These are phyloP conservation scores for Meteorus colon DNA, from an alignment of 2,888 invertebrate species.

Conservation along the genomic window DNA sequence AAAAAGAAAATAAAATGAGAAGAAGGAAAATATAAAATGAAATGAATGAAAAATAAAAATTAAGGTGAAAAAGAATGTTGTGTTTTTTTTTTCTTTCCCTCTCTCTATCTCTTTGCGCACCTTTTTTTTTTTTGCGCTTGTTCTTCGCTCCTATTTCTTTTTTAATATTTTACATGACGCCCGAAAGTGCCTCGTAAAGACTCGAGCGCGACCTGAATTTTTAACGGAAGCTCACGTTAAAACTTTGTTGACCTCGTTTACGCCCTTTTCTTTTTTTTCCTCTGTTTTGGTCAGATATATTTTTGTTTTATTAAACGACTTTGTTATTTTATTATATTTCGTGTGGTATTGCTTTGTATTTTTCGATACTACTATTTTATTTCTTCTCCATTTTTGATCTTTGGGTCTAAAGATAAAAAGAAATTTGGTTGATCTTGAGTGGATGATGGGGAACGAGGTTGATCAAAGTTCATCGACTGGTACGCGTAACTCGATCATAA, in stretches of 20 bases:
- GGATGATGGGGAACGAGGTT: neutral
- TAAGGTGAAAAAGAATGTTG: neutral
- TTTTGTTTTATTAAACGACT: slow-evolving; percentile 5
- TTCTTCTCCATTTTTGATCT: too few relatives aligned
- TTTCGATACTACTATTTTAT: neutral
- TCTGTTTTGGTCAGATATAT: neutral
- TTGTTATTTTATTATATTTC: slow-evolving; percentile 11
- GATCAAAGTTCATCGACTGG: neutral
- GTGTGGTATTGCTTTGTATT: neutral
- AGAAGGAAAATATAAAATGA: neutral
- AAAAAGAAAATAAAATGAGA: too few relatives aligned
- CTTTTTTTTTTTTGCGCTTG: slow-evolving; percentile 16
- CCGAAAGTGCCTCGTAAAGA: slow-evolving; percentile 43
- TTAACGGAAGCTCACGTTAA: slow-evolving; percentile 39
- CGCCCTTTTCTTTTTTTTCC: slow-evolving; percentile 20
- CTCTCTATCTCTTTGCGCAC: neutral
- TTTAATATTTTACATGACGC: slow-evolving; percentile 37
- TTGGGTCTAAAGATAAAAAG: neutral
- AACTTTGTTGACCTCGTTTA: slow-evolving; percentile 37
- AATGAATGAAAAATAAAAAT: slow-evolving; percentile 10
- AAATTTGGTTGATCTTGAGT: neutral
- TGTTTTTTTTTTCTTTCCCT: neutral
- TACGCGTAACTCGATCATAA: neutral
- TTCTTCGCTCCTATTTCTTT: slow-evolving; percentile 28
- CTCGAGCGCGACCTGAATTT: slow-evolving; percentile 41